A percentile compares a stretch with the other conserved stretches of the same genome.
phyloP scores from a whole-genome alignment of 2,113 vertebrate genomes.

The Camelus bactrianus region DNA sequence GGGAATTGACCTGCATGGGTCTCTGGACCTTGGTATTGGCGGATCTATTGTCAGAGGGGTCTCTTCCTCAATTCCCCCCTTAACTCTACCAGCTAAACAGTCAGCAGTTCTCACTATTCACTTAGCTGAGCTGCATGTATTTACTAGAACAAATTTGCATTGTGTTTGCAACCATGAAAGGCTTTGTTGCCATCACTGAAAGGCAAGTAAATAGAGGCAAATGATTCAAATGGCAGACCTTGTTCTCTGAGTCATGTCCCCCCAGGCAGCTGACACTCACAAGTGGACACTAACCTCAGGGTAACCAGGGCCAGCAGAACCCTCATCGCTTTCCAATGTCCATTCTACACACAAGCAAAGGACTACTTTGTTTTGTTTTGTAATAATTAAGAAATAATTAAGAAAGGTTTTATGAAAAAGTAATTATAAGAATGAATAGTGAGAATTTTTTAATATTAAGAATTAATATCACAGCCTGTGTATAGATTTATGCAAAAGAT shows the following conservation, averaged over 20 bases:
- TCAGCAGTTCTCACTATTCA: not conserved
- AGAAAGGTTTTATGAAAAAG: not conserved
- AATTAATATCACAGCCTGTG: not conserved
- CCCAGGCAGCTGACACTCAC: not conserved
- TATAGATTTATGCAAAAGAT: not conserved
- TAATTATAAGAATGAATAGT: not conserved
- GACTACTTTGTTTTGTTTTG: not conserved
- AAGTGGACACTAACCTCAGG: not conserved
- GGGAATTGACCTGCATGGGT: not conserved
- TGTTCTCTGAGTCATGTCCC: not conserved
- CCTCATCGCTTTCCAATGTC: not conserved
- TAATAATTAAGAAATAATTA: not conserved
- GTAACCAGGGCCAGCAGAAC: not conserved
- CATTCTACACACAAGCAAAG: not conserved
- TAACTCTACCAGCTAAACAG: not conserved
- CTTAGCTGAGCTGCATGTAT: not conserved
- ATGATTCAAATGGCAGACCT: not conserved
- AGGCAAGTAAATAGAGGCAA: not conserved
- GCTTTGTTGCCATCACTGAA: not conserved
- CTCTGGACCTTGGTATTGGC: not conserved
- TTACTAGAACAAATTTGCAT: slow-evolving; percentile 42
- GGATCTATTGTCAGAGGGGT: not conserved
- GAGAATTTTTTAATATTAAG: not conserved
- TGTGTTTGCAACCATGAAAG: slow-evolving; percentile 26
- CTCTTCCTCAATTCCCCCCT: not conserved